phyloP scores from a whole-genome alignment of 2,888 invertebrate species.

The Hemistola chrysoprasaria region DNA sequence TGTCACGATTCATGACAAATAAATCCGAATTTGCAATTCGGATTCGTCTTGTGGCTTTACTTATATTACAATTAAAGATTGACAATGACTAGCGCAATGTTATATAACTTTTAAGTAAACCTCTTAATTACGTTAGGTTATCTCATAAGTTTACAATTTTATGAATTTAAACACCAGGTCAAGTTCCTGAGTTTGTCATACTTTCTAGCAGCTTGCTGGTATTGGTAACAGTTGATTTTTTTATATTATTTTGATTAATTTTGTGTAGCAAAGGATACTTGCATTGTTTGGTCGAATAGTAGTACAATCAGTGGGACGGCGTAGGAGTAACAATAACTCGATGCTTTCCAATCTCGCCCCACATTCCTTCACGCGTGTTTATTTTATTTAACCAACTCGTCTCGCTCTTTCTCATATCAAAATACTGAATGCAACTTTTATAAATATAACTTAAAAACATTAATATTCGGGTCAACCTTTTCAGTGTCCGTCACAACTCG shows the following conservation, averaged over 20 bases:
- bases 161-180: conserved; percentile 25
- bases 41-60: no score
- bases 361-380: conserved; percentile 63
- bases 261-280: conserved; percentile 16
- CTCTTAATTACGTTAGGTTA: no score
- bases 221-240: conserved; percentile 22
- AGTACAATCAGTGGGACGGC: conserved; percentile 26
- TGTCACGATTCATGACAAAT: no score
- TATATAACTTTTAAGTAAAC: no score
- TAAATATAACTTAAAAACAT: conserved; percentile 42
- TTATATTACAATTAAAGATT: no score
- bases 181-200: conserved; percentile 27
- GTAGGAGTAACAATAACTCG: conserved; percentile 35
- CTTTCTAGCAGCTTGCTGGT: conserved; percentile 20
- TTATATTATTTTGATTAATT: conserved; percentile 8
- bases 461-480: conserved; percentile 44
- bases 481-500: conserved; percentile 40
- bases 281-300: conserved; percentile 27
- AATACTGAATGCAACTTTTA: conserved; percentile 45
- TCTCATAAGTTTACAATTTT: conserved; percentile 18
- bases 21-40: no score
- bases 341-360: conserved; percentile 58
- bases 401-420: conserved; percentile 39
- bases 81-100: conserved; percentile 1
- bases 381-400: conserved; percentile 49